A percentile compares a stretch with the other conserved stretches of the same genome.
phyloP scores from a whole-genome alignment of 2,888 invertebrate species.

The Sepiola atlantica region DNA sequence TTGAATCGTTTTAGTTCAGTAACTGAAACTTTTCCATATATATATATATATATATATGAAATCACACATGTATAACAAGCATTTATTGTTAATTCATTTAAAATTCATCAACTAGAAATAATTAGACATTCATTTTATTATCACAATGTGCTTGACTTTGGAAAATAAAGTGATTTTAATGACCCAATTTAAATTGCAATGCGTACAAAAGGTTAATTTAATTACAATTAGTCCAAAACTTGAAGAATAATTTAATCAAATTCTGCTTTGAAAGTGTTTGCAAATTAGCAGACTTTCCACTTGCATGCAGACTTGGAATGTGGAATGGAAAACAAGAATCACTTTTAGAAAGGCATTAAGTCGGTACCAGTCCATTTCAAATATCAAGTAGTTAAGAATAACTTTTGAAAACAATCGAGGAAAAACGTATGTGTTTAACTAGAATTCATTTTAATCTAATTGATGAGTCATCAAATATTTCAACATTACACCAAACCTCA shows the following conservation, averaged over 20 bases:
- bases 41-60: not conserved
- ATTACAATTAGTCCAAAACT: constrained; percentile 32
- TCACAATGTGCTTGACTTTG: constrained; percentile 19
- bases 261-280: not conserved
- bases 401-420: not conserved
- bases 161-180: not conserved
- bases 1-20: no score
- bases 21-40: not conserved
- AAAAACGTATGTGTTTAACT: not conserved
- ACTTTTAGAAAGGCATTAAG: not conserved
- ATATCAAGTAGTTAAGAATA: not conserved
- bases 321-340: not conserved
- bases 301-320: not conserved
- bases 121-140: constrained; percentile 32
- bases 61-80: not conserved
- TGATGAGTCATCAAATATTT: not conserved
- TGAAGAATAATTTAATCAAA: constrained; percentile 11
- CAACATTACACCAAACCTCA: not conserved
- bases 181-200: constrained; percentile 32
- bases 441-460: constrained; percentile 15
- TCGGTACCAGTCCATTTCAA: not conserved
- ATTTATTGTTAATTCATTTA: constrained; percentile 32
- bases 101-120: constrained; percentile 32
- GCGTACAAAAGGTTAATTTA: constrained; percentile 2
- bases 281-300: not conserved